Conservation (phyloP, 92 coral and sea anemone genomes). For the Metridium senile region DNA sequence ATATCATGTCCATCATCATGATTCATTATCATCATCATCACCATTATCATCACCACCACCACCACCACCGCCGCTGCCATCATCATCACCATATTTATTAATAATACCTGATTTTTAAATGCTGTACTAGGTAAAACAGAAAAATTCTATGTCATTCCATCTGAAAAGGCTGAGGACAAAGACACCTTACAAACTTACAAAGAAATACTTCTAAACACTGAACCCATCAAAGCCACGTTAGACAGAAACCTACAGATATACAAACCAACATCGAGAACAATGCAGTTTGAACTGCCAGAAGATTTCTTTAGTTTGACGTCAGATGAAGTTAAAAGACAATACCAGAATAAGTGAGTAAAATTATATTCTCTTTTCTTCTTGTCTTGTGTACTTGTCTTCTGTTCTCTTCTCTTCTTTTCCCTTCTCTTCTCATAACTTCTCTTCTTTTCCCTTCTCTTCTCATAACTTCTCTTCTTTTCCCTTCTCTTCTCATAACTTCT, state of each 20-base stretch:
- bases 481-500: too few species aligned
- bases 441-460: too few species aligned
- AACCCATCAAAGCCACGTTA: constrained; percentile 68
- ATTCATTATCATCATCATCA: neutral
- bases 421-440: too few species aligned
- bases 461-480: too few species aligned
- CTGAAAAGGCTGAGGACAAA: constrained; percentile 41
- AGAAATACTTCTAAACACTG: constrained; percentile 61
- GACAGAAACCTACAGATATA: constrained; percentile 83
- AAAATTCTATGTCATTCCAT: constrained; percentile 65
- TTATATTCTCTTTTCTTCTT: neutral
- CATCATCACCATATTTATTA: neutral
- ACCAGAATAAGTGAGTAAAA: constrained; percentile 44
- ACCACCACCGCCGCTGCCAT: neutral
- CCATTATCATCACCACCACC: neutral
- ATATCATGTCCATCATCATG: neutral
- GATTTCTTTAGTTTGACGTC: constrained; percentile 79
- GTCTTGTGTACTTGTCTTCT: neutral
- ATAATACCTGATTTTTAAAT: neutral
- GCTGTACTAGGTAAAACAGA: constrained; percentile 53
- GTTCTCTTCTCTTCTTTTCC: too few species aligned
- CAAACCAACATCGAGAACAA: constrained; percentile 62
- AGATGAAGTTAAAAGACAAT: constrained; percentile 83
- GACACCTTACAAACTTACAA: constrained; percentile 62
- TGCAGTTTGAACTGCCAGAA: constrained; percentile 83